Percentiles rank a stretch among this genome's conserved stretches.
phyloP scores from a whole-genome alignment of 2,797 vertebrate species.

The Silurus aristotelis region DNA sequence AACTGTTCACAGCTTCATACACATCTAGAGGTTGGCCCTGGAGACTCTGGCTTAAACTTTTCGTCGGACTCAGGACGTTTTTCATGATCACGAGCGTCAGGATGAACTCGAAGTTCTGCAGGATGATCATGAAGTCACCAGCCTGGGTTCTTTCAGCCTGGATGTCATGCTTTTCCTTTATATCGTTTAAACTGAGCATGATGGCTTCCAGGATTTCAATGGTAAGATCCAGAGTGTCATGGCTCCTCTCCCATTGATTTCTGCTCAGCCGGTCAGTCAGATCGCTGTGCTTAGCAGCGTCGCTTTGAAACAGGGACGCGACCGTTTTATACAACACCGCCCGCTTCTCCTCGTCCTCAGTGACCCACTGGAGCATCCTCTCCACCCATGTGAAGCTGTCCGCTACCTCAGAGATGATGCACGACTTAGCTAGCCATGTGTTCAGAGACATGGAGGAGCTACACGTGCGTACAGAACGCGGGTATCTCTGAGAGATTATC shows the following conservation, averaged over 20 bases:
- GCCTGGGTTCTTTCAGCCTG: slow-evolving; percentile 64
- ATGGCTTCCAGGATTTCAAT: slow-evolving; percentile 70
- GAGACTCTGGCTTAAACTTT: slow-evolving; percentile 72
- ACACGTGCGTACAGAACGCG: slow-evolving; percentile 69
- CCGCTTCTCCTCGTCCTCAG: slow-evolving; percentile 68
- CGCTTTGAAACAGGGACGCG: slow-evolving; percentile 64
- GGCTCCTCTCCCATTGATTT: slow-evolving; percentile 74
- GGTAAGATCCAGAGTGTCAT: slow-evolving; percentile 75
- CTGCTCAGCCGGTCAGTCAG: slow-evolving; percentile 73
- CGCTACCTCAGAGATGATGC: slow-evolving; percentile 61
- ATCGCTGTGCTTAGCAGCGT: slow-evolving; percentile 73
- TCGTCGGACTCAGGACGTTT: slow-evolving; percentile 68
- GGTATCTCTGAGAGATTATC: slow-evolving; percentile 72
- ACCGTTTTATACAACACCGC: slow-evolving; percentile 74
- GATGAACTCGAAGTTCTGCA: slow-evolving; percentile 78
- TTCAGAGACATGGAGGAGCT: slow-evolving; percentile 74
- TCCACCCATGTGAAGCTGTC: slow-evolving; percentile 63
- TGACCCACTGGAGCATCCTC: slow-evolving; percentile 74
- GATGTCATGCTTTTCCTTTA: slow-evolving; percentile 62
- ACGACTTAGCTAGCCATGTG: slow-evolving; percentile 74
- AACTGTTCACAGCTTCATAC: slow-evolving; percentile 67
- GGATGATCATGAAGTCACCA: slow-evolving; percentile 59
- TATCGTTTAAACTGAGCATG: slow-evolving; percentile 71
- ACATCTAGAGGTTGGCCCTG: slow-evolving; percentile 77
- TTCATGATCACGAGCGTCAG: slow-evolving; percentile 74